These are phyloP conservation scores for Epinephelus awoara DNA, from an alignment of 2,797 vertebrate genomes.

Conservation along the genomic window DNA sequence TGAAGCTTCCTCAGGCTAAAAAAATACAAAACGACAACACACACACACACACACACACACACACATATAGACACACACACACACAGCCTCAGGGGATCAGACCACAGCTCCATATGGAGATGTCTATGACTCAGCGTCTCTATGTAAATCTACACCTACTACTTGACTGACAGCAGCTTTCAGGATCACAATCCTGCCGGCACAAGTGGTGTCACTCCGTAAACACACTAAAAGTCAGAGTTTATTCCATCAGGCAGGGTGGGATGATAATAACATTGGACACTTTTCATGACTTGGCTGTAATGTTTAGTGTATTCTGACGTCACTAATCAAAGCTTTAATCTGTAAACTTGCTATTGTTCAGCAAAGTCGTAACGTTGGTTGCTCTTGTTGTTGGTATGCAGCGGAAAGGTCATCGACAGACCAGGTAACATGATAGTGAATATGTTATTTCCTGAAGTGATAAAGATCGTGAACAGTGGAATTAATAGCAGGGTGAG, in stretches of 20 bases:
- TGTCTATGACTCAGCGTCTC: constrained; percentile 64
- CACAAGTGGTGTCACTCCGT: constrained; percentile 48
- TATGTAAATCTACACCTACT: constrained; percentile 71
- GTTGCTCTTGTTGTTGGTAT: constrained; percentile 15
- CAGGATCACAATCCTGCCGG: constrained; percentile 56
- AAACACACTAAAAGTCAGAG: constrained; percentile 36
- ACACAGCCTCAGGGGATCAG: constrained; percentile 41
- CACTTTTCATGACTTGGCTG: constrained; percentile 29
- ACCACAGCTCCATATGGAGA: constrained; percentile 43
- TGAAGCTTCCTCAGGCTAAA: constrained; percentile 34
- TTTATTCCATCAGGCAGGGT: constrained; percentile 40
- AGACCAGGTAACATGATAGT: neutral
- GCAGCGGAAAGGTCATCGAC: neutral
- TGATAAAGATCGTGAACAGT: neutral
- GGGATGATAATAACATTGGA: constrained; percentile 26
- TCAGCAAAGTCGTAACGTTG: constrained; percentile 18
- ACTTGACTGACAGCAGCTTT: constrained; percentile 58
- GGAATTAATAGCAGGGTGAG: neutral
- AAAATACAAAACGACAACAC: constrained; percentile 30
- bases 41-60: neutral
- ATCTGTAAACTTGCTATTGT: constrained; percentile 2
- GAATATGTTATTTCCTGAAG: constrained; percentile 8
- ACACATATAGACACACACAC: constrained; percentile 1
- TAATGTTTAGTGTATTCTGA: constrained; percentile 22
- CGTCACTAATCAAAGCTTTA: neutral